Evolutionary conservation across 2,113 vertebrate genomes (phyloP).

Genomic region (Salvelinus namaycush): DNA sequence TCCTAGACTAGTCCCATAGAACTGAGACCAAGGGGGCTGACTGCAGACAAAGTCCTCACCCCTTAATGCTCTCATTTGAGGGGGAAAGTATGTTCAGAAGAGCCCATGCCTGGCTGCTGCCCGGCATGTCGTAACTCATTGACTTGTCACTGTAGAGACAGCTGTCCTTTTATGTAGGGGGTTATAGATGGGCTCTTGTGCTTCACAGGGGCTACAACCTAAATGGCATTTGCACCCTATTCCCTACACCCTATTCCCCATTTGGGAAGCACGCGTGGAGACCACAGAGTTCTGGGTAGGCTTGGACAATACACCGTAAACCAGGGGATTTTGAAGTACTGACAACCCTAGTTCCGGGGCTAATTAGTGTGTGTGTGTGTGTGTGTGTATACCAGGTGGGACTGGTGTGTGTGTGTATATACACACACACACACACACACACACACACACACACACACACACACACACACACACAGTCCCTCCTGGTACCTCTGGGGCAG

Average conservation of each 20-base stretch:
- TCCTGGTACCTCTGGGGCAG: neutral
- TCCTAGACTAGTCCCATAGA: neutral
- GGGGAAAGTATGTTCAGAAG: slow-evolving; percentile 28
- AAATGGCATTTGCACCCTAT: too few species aligned
- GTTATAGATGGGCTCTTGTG: slow-evolving; percentile 3
- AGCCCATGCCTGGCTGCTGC: slow-evolving; percentile 26
- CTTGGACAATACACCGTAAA: too few species aligned
- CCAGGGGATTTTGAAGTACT: too few species aligned
- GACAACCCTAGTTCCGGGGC: neutral
- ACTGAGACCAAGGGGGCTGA: neutral
- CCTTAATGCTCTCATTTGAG: neutral
- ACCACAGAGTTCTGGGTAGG: neutral
- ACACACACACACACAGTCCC: neutral
- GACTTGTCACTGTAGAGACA: neutral
- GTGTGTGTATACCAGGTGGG: neutral
- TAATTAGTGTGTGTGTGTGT: neutral
- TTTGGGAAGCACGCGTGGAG: neutral
- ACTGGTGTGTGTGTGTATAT: too few species aligned
- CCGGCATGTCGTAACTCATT: neutral
- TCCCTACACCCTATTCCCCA: too few species aligned
- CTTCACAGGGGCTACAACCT: neutral
- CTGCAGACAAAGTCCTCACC: neutral
- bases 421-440: too few species aligned
- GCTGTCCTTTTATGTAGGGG: neutral
- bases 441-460: too few species aligned